Percentiles rank a stretch among this genome's conserved stretches.
Conservation (phyloP, 2,797 vertebrate genomes). For the Oreortyx pictus region DNA sequence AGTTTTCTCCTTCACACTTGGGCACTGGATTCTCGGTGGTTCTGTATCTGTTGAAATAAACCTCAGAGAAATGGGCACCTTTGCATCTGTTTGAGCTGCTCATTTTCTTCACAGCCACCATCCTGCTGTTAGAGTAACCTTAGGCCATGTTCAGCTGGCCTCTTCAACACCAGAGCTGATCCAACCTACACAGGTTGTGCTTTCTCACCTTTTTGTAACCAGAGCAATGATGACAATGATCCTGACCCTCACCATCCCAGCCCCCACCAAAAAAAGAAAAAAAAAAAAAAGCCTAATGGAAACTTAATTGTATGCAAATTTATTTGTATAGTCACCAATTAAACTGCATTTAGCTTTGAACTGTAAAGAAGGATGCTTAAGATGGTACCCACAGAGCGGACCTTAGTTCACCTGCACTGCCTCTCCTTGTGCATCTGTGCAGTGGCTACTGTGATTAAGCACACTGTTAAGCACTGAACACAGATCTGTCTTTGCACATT, state of each 20-base stretch:
- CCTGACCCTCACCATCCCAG: too few species aligned
- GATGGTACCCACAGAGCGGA: background rate
- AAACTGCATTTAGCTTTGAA: background rate
- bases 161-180: background rate
- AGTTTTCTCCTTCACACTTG: slow-evolving; percentile 91
- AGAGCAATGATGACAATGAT: background rate
- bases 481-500: background rate
- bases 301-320: background rate
- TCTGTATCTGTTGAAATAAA: slow-evolving; percentile 86
- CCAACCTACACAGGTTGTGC: background rate
- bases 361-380: background rate
- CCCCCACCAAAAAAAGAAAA: background rate
- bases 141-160: background rate
- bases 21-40: slow-evolving; percentile 93
- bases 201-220: background rate
- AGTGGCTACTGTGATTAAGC: background rate
- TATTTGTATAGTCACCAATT: background rate
- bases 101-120: background rate
- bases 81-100: background rate
- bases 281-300: background rate
- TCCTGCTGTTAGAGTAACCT: background rate
- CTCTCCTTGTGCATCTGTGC: background rate
- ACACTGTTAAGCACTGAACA: background rate
- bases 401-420: background rate
- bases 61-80: background rate